Conservation (phyloP, 2,888 invertebrate genomes). For the Melolontha melolontha region DNA sequence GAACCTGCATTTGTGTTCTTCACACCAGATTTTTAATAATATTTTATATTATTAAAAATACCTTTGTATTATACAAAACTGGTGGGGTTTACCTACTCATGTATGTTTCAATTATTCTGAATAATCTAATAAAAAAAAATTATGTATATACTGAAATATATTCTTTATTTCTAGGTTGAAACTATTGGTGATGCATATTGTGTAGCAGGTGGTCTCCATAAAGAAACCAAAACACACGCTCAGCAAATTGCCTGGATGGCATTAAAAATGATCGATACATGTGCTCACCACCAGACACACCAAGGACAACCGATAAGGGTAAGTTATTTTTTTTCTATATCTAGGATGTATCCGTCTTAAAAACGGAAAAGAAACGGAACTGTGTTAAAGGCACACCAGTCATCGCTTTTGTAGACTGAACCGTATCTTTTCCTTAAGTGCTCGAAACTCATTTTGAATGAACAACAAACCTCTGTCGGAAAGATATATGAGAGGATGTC, state of each 20-base stretch:
- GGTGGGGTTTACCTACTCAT: no score
- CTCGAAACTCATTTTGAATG: neutral
- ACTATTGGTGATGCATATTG: constrained; percentile 98
- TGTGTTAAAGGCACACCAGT: no score
- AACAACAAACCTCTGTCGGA: neutral
- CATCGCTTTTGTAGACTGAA: no score
- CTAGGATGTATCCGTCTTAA: neutral
- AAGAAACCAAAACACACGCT: constrained; percentile 87
- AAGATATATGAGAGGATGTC: no score
- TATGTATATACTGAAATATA: no score
- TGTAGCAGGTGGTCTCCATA: constrained; percentile 93
- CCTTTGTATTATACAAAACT: no score
- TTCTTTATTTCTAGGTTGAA: constrained; percentile 77
- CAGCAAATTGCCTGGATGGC: constrained; percentile 98
- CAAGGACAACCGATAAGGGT: constrained; percentile 93
- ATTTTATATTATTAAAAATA: no score
- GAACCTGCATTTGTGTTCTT: no score
- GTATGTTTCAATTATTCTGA: no score
- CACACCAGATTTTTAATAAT: no score
- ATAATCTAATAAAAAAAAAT: no score
- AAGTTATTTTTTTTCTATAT: constrained; percentile 51
- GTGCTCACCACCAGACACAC: constrained; percentile 88
- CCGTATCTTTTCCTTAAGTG: no score
- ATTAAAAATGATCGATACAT: constrained; percentile 91
- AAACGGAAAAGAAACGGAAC: neutral